phyloP scores from a whole-genome alignment of 2,113 vertebrate genomes.

The Poeciliopsis turrubarensis region DNA sequence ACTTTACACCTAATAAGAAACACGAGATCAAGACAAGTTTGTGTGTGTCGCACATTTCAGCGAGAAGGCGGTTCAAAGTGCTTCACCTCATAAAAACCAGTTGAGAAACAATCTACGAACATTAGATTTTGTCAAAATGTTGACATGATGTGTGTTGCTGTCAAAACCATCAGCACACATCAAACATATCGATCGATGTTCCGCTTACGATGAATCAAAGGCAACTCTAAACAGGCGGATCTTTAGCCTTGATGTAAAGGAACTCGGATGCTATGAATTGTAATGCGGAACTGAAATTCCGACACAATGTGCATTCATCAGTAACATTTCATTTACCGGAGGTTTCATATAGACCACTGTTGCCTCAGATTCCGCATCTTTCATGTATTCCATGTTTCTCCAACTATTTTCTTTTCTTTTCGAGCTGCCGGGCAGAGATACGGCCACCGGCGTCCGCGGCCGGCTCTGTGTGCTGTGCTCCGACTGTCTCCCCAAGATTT shows the following conservation, averaged over 20 bases:
- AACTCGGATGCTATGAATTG: constrained; percentile 9
- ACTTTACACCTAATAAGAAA: not conserved
- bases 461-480: constrained; percentile 87
- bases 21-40: not conserved
- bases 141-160: too few species aligned
- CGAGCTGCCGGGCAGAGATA: constrained; percentile 88
- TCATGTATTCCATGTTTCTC: constrained; percentile 58
- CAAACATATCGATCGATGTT: too few species aligned
- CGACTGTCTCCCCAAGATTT: constrained; percentile 94
- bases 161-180: too few species aligned
- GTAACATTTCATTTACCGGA: constrained; percentile 51
- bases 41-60: too few species aligned
- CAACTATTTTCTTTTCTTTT: constrained; percentile 68
- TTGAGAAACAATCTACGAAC: too few species aligned
- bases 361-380: constrained; percentile 56
- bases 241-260: not conserved
- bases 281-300: not conserved
- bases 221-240: too few species aligned
- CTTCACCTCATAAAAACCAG: too few species aligned
- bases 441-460: constrained; percentile 86
- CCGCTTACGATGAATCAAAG: too few species aligned
- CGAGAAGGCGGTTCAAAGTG: too few species aligned
- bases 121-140: too few species aligned
- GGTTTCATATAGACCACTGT: constrained; percentile 31
- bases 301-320: constrained; percentile 12